Percentiles rank a stretch among this genome's conserved stretches.
Conservation (phyloP, 2,797 vertebrate species). For the Coregonus ussuriensis region DNA sequence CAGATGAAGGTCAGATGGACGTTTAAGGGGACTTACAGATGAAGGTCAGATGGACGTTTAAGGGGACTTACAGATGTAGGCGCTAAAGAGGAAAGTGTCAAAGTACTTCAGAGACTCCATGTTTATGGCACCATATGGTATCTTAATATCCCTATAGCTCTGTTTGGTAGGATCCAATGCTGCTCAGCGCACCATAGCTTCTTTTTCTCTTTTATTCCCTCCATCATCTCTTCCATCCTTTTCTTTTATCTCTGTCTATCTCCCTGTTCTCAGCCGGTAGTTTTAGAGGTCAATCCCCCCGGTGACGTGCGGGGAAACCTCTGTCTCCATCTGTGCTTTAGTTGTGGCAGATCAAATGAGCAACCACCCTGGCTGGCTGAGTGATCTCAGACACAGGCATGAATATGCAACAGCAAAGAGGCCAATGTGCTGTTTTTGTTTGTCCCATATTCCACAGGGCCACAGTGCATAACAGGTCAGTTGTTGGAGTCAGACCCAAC, state of each 20-base stretch:
- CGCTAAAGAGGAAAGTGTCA: conserved; percentile 72
- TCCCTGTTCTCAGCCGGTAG: conserved; percentile 52
- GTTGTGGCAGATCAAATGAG: conserved; percentile 71
- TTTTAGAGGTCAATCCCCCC: conserved; percentile 73
- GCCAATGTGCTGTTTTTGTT: conserved; percentile 63
- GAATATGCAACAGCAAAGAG: conserved; percentile 61
- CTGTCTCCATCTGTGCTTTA: conserved; percentile 63
- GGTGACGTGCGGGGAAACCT: conserved; percentile 57
- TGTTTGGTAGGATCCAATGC: conserved; percentile 56
- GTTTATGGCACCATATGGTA: conserved; percentile 75
- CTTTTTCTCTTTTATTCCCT: conserved; percentile 21
- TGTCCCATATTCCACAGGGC: conserved; percentile 54
- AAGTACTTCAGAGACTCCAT: conserved; percentile 71
- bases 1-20: too few species aligned
- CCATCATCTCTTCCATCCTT: conserved; percentile 52
- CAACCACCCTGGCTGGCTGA: conserved; percentile 55
- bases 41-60: too few species aligned
- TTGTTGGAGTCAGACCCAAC: conserved; percentile 36
- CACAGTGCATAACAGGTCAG: conserved; percentile 47
- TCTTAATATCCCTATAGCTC: conserved; percentile 64
- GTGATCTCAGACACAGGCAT: conserved; percentile 61
- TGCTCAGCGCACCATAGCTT: conserved; percentile 21
- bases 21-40: too few species aligned
- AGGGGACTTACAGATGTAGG: conserved; percentile 63
- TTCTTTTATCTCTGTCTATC: conserved; percentile 57